Base-by-base conservation (phyloP, 1,140 invertebrate genomes). In the Ganaspis sp. region DNA sequence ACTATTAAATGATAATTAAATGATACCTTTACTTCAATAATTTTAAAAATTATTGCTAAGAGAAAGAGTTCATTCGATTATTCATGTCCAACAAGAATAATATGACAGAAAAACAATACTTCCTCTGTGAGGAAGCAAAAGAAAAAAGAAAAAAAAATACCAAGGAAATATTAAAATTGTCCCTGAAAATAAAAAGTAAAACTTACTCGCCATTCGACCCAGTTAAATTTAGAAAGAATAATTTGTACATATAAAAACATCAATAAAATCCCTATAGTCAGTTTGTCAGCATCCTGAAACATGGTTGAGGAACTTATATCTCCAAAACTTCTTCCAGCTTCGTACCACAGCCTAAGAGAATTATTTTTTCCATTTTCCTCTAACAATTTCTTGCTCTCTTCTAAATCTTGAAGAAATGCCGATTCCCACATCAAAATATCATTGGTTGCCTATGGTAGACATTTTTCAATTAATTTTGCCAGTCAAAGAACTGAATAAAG, bases 181-280 rank as follows among this genome's bases (percentile, higher is more conserved):
- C n/a, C n/a, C n/a, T n/a, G n/a, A n/a, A n/a, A n/a, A n/a, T n/a
- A 17, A 0, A 78, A 70, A 64, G 19, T 21, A 23, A 71, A 64
- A 87, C 90, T 88, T 89, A 95, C 92, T 80, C 93, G 93, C 78
- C 94, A 93, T 90, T 96, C 95, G n/a, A 96, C 89, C 91, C 94
- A 93, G 87, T 95, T 96, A 82, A 92, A 95, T 85, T 94, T 94
- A 12, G 95, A 96, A 37, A 96, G 89, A 77, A 95, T 94, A 53
- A 95, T 85, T 82, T 95, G 92, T 38, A 96, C 93, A 83, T 95
- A 97, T 64, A 95, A 78, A 78, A 95, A 94, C 92, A 96, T 95
- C 71, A 96, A 89, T 42, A 93, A 73, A 74, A 95, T 93, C 73
- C 96, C 95, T 76, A 94, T 86, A 37, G 92, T 88, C 11, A 97